These are phyloP conservation scores for Lagria hirta DNA, from an alignment of 2,888 invertebrate species.

Conservation along the genomic window DNA sequence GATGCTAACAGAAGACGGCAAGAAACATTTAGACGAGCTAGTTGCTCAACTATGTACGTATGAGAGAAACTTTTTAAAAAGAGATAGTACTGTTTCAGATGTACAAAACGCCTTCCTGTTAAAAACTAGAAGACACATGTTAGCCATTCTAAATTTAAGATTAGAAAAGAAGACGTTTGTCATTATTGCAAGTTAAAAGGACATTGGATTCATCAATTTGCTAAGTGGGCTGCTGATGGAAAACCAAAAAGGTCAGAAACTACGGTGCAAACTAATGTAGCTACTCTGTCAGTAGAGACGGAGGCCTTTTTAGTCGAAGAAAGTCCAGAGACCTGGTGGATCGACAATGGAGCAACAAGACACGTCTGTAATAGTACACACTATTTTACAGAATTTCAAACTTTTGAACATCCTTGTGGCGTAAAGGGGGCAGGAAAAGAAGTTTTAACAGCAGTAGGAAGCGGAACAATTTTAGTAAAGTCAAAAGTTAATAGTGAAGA, in stretches of 20 bases:
- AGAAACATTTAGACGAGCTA: too few species aligned
- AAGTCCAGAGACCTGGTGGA: constrained; percentile 41
- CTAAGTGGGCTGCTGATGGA: constrained; percentile 38
- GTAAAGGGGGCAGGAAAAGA: constrained; percentile 34
- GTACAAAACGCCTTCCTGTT: constrained; percentile 28
- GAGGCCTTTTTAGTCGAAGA: constrained; percentile 21
- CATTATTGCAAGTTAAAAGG: constrained; percentile 22
- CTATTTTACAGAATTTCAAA: constrained; percentile 27
- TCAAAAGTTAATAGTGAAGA: constrained; percentile 13
- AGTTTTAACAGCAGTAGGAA: constrained; percentile 26
- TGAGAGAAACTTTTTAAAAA: constrained; percentile 30
- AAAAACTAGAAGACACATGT: too few species aligned
- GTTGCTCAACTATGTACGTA: constrained; percentile 32
- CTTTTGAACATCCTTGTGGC: constrained; percentile 26
- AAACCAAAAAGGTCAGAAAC: constrained; percentile 12
- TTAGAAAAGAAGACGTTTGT: constrained; percentile 12
- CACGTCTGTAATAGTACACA: constrained; percentile 36
- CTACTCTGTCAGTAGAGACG: constrained; percentile 21
- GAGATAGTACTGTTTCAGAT: constrained; percentile 4
- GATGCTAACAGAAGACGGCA: constrained; percentile 35
- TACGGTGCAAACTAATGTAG: constrained; percentile 6
- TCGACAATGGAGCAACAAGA: constrained; percentile 43
- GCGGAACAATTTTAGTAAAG: constrained; percentile 18
- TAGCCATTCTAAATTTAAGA: too few species aligned
- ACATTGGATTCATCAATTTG: constrained; percentile 15